Evolutionary conservation across 2,888 invertebrate genomes (phyloP).

Genomic region (Trichopria drosophilae): DNA sequence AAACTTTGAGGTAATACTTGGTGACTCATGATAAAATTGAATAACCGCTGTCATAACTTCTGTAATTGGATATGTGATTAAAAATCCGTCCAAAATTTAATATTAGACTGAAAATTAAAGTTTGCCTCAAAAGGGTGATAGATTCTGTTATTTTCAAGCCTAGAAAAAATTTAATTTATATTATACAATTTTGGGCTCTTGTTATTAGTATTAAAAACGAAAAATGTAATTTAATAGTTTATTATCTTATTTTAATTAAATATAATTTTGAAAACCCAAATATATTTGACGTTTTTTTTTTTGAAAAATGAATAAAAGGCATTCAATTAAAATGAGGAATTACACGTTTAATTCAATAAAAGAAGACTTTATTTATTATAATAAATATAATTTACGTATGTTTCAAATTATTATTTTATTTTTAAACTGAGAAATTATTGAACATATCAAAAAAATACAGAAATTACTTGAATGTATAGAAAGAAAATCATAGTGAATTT

Average conservation of each 20-base stretch:
- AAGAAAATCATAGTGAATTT: not conserved
- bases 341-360: not conserved
- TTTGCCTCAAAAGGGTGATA: too few relatives aligned
- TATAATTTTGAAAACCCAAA: not conserved
- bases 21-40: too few relatives aligned
- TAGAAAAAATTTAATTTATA: not conserved
- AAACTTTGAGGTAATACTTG: too few relatives aligned
- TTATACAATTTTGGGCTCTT: not conserved
- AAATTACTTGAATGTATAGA: not conserved
- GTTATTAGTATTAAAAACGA: too few relatives aligned
- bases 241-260: not conserved
- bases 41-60: too few relatives aligned
- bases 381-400: not conserved
- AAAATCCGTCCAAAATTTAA: too few relatives aligned
- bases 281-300: not conserved
- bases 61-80: too few relatives aligned
- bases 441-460: not conserved
- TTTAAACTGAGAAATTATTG: not conserved
- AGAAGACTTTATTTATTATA: not conserved
- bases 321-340: not conserved
- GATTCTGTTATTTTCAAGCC: too few relatives aligned
- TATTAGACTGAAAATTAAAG: too few relatives aligned
- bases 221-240: too few relatives aligned
- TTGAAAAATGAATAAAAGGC: not conserved
- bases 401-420: not conserved